These are phyloP conservation scores for Parapristionchus giblindavisi DNA, from an alignment of 2,888 invertebrate genomes.

Conservation along the genomic window DNA sequence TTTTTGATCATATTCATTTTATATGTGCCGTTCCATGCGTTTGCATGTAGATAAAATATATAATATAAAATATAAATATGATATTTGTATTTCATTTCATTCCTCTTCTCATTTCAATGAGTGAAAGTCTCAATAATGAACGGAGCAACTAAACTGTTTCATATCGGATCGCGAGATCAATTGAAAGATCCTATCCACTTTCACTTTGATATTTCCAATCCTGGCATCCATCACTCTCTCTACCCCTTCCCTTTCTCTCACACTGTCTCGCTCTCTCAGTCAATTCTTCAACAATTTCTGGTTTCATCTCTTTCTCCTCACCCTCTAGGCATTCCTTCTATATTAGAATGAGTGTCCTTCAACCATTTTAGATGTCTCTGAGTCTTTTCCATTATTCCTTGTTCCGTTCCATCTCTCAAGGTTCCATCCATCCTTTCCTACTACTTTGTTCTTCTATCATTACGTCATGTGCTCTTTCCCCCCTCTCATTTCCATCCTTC, in stretches of 20 bases:
- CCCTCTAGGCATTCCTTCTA: neutral
- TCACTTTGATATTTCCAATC: neutral
- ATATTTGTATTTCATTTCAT: too few relatives aligned
- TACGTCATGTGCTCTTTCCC: neutral
- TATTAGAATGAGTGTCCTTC: neutral
- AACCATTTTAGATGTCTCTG: neutral
- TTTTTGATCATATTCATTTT: too few relatives aligned
- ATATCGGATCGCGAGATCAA: too few relatives aligned
- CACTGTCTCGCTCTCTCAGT: neutral
- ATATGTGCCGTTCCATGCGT: too few relatives aligned
- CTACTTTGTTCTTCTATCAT: neutral
- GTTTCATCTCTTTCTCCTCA: neutral
- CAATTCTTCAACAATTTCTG: neutral
- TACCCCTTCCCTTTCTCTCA: neutral
- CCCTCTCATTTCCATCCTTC: neutral
- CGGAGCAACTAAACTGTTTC: too few relatives aligned
- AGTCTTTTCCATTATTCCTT: too few relatives aligned
- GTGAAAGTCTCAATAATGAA: too few relatives aligned
- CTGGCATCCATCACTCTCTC: neutral
- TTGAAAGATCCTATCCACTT: neutral
- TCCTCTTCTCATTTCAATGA: too few relatives aligned
- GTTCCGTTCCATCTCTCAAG: too few relatives aligned
- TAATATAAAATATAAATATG: too few relatives aligned
- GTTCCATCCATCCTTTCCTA: too few relatives aligned
- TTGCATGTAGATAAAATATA: too few relatives aligned